Conservation (phyloP, 2,888 invertebrate species). For the Pseudococcus viburni region DNA sequence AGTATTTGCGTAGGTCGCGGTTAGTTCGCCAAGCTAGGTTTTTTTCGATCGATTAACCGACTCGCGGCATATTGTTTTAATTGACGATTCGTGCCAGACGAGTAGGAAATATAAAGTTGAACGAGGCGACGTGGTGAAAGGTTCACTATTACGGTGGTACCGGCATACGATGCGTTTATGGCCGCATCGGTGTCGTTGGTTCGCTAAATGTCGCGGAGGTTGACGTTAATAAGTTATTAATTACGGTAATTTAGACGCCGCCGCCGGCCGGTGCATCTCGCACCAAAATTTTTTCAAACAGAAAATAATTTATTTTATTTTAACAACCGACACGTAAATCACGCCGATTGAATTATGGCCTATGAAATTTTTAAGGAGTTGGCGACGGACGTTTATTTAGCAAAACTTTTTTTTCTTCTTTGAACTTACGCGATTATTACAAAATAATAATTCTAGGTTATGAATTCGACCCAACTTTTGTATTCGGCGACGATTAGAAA, state of each 20-base stretch:
- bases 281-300: slow-evolving; percentile 10
- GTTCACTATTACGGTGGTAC: background rate
- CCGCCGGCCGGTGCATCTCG: background rate
- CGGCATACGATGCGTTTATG: background rate
- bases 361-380: slow-evolving; percentile 50
- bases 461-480: background rate
- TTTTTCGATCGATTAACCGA: background rate
- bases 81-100: slow-evolving; percentile 20
- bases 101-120: background rate
- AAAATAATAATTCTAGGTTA: background rate
- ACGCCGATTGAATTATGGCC: slow-evolving; percentile 44
- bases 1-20: slow-evolving; percentile 12
- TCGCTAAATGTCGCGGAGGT: slow-evolving; percentile 33
- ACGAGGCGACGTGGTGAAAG: background rate
- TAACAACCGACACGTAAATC: slow-evolving; percentile 52
- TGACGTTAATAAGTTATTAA: slow-evolving; percentile 55
- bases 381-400: slow-evolving; percentile 22
- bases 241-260: slow-evolving; percentile 36
- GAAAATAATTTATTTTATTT: slow-evolving; percentile 54
- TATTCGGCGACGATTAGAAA: background rate
- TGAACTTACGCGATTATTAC: slow-evolving; percentile 26
- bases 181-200: background rate
- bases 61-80: slow-evolving; percentile 21
- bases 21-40: background rate
- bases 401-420: background rate